Evolutionary conservation across 2,888 invertebrate genomes (phyloP), one percentile per base, ranked within the genome.

Genomic region (Melinaea menophilus): DNA sequence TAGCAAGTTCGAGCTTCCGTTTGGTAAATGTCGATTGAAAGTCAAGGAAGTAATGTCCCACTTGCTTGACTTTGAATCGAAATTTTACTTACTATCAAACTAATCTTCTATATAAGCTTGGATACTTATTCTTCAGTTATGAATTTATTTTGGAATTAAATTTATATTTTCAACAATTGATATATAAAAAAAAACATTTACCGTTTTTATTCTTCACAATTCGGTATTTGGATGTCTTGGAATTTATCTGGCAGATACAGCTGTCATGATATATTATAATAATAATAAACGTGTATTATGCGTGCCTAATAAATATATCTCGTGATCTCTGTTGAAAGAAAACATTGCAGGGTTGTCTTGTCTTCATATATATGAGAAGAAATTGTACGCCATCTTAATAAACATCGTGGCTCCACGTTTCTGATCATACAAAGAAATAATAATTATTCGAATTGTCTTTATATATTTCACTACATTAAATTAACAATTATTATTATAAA

Each of bases 11-110:
- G 54, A 37, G 56, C 56, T 59, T 58, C 64, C 61, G 56, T 64
- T 63, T 63, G 56, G 55, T 56, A 61, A 64, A 61, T 64, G 65
- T 65, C 63, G 58, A 71, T 68, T 66, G 57, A 63, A 46, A 65
- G 64, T 54, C 57, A 62, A 62, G 60, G 48, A 47, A 62, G 62
- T 58, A 58, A 61, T 55, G 55, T 55, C 56, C 58, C 12, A 58
- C 60, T 58, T 56, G 22, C 56, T 56, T 63, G 51, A 51, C 31
- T 51, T 51, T 9, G 31, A n/a, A 51, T 31, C 31, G 22, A 22
- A 7, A 51, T 51, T 51, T 51, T 31, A 51, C 4, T 2, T 31
- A 31, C 4, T 48, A 3, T 7, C 9, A 31, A 51, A 51, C 7
- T 9, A 48, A 48, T 22, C 5, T 13, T 51, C 31, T 13, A 13